phyloP scores from a whole-genome alignment of 2,888 invertebrate genomes.

The Drosophila paranaensis region DNA sequence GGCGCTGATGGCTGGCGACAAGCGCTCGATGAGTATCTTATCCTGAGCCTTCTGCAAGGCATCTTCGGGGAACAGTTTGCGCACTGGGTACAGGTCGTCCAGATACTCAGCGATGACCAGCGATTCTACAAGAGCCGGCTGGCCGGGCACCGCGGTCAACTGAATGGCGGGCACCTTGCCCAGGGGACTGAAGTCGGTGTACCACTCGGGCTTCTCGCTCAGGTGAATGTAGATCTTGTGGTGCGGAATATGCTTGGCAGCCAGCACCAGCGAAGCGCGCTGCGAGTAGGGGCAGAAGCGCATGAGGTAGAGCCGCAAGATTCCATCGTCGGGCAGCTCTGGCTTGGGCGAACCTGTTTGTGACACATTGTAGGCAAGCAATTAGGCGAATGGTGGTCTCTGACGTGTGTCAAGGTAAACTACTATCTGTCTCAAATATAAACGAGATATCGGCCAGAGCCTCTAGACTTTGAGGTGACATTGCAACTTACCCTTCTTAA shows the following conservation, averaged over 20 bases:
- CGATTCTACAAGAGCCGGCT: conserved; percentile 90
- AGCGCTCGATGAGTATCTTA: conserved; percentile 83
- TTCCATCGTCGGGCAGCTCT: conserved; percentile 86
- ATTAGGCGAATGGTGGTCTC: conserved; percentile 3
- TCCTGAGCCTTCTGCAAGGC: conserved; percentile 84
- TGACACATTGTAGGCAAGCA: conserved; percentile 18
- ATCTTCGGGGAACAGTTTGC: conserved; percentile 87
- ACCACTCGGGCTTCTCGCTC: conserved; percentile 93
- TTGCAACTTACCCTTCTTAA: conserved; percentile 65
- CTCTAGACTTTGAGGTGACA: conserved; percentile 27
- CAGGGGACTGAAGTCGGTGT: conserved; percentile 88
- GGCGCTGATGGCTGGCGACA: conserved; percentile 73
- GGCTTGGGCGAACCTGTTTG: conserved; percentile 88
- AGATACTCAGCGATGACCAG: conserved; percentile 91
- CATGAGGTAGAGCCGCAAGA: conserved; percentile 92
- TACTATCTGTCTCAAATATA: background rate
- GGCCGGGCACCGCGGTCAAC: conserved; percentile 86
- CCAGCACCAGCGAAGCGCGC: conserved; percentile 90
- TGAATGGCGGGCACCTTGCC: conserved; percentile 92
- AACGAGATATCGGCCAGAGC: background rate
- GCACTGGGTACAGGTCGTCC: conserved; percentile 91
- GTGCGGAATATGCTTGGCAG: conserved; percentile 91
- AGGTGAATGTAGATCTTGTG: conserved; percentile 91
- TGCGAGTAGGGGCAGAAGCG: conserved; percentile 94
- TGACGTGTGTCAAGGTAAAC: conserved; percentile 11